phyloP scores from a whole-genome alignment of 2,888 invertebrate species.

The Cryptus armator region DNA sequence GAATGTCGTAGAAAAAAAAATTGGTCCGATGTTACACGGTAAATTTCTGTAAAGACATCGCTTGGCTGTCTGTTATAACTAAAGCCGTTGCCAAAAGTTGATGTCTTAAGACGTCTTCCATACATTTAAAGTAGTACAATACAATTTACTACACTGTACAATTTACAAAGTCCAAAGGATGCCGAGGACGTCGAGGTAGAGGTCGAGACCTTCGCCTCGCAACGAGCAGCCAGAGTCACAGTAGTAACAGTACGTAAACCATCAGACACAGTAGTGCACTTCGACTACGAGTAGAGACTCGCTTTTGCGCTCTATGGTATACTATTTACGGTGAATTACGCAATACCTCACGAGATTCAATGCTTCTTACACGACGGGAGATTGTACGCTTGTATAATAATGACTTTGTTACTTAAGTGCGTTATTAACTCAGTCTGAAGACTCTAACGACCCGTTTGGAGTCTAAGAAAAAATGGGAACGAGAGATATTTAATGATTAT shows the following conservation, averaged over 20 bases:
- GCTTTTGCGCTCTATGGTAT: slow-evolving; percentile 27
- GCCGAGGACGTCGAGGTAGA: slow-evolving; percentile 70
- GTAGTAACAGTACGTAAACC: slow-evolving; percentile 60
- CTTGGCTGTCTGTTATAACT: not conserved
- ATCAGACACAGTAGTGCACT: slow-evolving; percentile 21
- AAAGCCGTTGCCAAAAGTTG: not conserved
- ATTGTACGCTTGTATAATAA: slow-evolving; percentile 61
- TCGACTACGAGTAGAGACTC: slow-evolving; percentile 21
- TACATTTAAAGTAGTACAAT: slow-evolving; percentile 24
- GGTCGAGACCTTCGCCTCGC: slow-evolving; percentile 72
- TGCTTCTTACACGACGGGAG: slow-evolving; percentile 34
- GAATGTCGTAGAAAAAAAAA: not conserved
- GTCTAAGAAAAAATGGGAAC: slow-evolving; percentile 44
- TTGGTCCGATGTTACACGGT: not conserved
- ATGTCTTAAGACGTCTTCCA: slow-evolving; percentile 11
- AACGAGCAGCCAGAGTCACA: slow-evolving; percentile 65
- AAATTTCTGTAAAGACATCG: not conserved
- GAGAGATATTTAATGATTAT: slow-evolving; percentile 61
- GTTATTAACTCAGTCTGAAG: slow-evolving; percentile 44
- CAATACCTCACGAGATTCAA: slow-evolving; percentile 46
- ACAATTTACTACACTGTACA: slow-evolving; percentile 13
- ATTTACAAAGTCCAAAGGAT: slow-evolving; percentile 65
- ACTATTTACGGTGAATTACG: slow-evolving; percentile 63
- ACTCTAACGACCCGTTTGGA: slow-evolving; percentile 23
- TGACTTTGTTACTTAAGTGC: slow-evolving; percentile 59